Evolutionary conservation across 2,113 vertebrate species (phyloP), one percentile per base, ranked within the genome.

Genomic region (Cyanoderma ruficeps): DNA sequence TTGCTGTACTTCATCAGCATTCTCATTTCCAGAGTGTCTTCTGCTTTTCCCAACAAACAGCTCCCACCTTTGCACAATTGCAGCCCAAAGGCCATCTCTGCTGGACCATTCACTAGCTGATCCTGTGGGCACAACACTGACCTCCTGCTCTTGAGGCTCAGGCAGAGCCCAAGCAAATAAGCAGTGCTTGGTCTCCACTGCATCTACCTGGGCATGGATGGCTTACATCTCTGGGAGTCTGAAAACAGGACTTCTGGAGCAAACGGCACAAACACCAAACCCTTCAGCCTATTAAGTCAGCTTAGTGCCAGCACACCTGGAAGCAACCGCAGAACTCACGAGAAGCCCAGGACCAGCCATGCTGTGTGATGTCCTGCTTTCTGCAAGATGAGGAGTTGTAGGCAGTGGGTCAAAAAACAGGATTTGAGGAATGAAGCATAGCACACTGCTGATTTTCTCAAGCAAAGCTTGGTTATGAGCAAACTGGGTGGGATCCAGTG

Each of bases 341-440:
- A 6, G 14, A 16, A 83, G 41, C 16, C 67, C 33, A 60, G 44
- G 63, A 46, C 30, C 53, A 74, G 53, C 57, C 74, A 52, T 0
- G 0, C 28, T 30, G 56, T 14, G 15, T 0, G 1, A 71, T 0
- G 0, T 37, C 33, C 35, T 24, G 35, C 56, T 39, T 61, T 44
- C n/a, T 65, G 27, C 59, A 39, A 47, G 21, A 56, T 21, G 21
- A 91, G 30, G 16, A 28, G 30, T 3, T 76, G 39, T 16, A 68
- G 30, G 8, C 13, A 87, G 1, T 12, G 35, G 39, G 25, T 41
- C 12, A 46, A 57, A 56, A 9, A 19, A 13, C 3, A n/a, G 42
- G 77, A 69, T 56, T 49, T 28, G 30, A 65, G 49, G 61, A 53
- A 70, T 13, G 19, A 91, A 80, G 12, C 4, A 16, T 0, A 81